Conservation (phyloP, 2,888 invertebrate species). For the Syrphus vitripennis region DNA sequence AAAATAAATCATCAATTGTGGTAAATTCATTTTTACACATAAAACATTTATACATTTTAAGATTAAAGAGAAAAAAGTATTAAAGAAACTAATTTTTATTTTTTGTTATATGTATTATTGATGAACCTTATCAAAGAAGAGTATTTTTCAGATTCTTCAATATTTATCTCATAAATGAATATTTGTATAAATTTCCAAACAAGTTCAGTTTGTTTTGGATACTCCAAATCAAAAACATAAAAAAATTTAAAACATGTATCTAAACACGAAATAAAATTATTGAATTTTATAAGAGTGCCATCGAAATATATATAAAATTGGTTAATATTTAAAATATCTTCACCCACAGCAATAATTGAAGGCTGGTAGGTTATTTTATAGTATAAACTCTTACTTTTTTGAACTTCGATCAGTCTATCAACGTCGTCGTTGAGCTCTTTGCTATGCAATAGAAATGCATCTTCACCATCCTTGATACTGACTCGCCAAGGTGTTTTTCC, state of each 20-base stretch:
- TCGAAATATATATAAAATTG: conserved; percentile 29
- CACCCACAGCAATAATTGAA: conserved; percentile 12
- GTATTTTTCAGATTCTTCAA: conserved; percentile 4
- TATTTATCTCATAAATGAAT: conserved; percentile 28
- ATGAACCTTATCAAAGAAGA: conserved; percentile 24
- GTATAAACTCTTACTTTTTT: not conserved
- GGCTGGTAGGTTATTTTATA: conserved; percentile 33
- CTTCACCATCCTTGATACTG: conserved; percentile 9
- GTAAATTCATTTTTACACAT: conserved; percentile 22
- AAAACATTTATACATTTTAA: conserved; percentile 11
- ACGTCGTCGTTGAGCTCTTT: conserved; percentile 5
- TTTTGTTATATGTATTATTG: not conserved
- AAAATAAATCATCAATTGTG: conserved; percentile 21
- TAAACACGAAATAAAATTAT: conserved; percentile 17
- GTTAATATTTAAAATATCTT: conserved; percentile 11
- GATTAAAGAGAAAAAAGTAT: not conserved
- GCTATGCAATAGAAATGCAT: not conserved
- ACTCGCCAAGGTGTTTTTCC: conserved; percentile 21
- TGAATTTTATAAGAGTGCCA: conserved; percentile 18
- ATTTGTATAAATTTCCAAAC: conserved; percentile 41
- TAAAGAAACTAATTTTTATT: not conserved
- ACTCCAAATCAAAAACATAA: conserved; percentile 38
- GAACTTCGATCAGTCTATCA: conserved; percentile 3
- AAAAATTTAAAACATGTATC: conserved; percentile 38
- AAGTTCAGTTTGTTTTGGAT: conserved; percentile 9